phyloP scores from a whole-genome alignment of 2,113 vertebrate species.

The Podiceps cristatus region DNA sequence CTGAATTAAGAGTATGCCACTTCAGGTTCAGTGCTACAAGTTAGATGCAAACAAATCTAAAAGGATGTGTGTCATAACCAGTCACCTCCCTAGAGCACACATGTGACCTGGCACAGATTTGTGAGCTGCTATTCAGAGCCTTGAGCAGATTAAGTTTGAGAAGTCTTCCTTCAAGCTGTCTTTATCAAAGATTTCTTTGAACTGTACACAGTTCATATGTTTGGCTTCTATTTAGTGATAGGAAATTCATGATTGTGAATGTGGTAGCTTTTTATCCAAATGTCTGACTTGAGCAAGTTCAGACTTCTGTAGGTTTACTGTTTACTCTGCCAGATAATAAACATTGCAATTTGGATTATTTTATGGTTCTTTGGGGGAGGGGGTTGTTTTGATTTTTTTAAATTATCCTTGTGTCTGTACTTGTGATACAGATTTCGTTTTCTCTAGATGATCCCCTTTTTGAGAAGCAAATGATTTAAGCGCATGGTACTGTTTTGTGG shows the following conservation, averaged over 20 bases:
- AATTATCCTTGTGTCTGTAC: background rate
- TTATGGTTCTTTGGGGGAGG: too few species aligned
- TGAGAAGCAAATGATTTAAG: background rate
- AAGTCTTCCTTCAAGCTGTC: background rate
- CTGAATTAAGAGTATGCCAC: background rate
- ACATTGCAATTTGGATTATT: background rate
- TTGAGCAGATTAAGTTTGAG: constrained; percentile 5
- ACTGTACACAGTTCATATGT: background rate
- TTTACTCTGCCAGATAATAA: background rate
- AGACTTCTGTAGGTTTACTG: background rate
- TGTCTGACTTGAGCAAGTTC: background rate
- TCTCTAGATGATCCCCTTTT: background rate
- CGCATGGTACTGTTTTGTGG: rapidly evolving
- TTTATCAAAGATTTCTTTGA: constrained; percentile 12
- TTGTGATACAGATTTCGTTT: background rate
- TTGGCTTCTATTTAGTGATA: background rate
- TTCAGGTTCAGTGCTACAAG: background rate
- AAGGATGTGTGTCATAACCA: constrained; percentile 1
- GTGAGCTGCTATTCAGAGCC: constrained; percentile 18
- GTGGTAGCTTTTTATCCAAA: background rate
- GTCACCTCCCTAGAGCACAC: background rate
- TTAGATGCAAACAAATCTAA: background rate
- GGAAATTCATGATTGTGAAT: background rate
- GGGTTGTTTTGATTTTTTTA: background rate
- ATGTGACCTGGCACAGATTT: background rate